A percentile compares a stretch with the other conserved stretches of the same genome.
Evolutionary conservation across 2,888 invertebrate genomes (phyloP).

Genomic region (Prostheceraeus crozeri): DNA sequence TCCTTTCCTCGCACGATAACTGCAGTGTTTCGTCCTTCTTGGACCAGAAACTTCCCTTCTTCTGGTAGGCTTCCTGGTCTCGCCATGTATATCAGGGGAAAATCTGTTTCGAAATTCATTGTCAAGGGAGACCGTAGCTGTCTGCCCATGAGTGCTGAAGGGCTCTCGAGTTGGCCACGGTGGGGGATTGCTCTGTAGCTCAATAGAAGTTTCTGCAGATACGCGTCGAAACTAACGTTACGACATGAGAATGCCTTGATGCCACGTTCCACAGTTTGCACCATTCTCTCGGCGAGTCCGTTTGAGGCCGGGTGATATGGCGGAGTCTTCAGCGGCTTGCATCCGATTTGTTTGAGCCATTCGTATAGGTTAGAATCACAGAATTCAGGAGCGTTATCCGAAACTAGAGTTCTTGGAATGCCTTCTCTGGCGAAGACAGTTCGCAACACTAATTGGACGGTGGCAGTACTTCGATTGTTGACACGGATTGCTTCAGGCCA

Average conservation of each 20-base stretch:
- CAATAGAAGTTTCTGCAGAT: slow-evolving; percentile 32
- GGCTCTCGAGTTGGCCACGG: slow-evolving; percentile 25
- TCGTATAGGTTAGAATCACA: slow-evolving; percentile 25
- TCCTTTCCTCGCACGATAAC: too few relatives aligned
- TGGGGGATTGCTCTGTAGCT: slow-evolving; percentile 35
- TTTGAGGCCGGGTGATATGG: slow-evolving; percentile 34
- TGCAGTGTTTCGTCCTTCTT: slow-evolving; percentile 30
- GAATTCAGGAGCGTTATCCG: slow-evolving; percentile 36
- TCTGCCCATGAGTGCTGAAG: slow-evolving; percentile 35
- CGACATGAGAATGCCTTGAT: slow-evolving; percentile 30
- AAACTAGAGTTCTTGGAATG: slow-evolving; percentile 28
- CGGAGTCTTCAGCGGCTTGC: slow-evolving; percentile 36
- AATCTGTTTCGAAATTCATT: slow-evolving; percentile 16
- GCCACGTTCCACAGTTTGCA: slow-evolving; percentile 33
- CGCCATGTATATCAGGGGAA: slow-evolving; percentile 13
- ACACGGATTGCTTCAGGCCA: slow-evolving; percentile 28
- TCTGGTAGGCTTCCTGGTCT: slow-evolving; percentile 7
- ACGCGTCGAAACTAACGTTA: slow-evolving; percentile 32
- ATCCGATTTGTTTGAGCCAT: slow-evolving; percentile 34
- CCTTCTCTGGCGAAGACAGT: slow-evolving; percentile 32
- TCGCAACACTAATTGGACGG: slow-evolving; percentile 25
- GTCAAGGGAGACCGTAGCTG: slow-evolving; percentile 32
- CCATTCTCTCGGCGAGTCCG: slow-evolving; percentile 34
- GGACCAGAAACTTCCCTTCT: slow-evolving; percentile 20
- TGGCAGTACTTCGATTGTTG: slow-evolving; percentile 8